Base-by-base conservation (phyloP, 2,888 invertebrate species). In the Ophion obscuratus region DNA sequence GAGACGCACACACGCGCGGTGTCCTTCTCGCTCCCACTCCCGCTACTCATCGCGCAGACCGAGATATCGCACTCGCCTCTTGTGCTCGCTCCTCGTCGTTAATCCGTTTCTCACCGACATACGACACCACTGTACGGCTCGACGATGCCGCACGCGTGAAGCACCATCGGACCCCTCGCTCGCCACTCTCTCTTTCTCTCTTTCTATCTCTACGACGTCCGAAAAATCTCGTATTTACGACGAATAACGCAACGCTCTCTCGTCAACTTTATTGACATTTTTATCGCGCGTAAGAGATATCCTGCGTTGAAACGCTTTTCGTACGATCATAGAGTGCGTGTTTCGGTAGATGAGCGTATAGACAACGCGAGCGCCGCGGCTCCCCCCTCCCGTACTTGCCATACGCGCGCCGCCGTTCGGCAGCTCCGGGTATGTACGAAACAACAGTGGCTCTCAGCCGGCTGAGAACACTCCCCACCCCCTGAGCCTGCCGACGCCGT, bases 381-480 rank as follows among this genome's bases (percentile, higher is more conserved):
- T 53, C 53, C 53, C 53, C 89, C 88, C 64, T 89, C 87, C 83
- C 44, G 83, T 88, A 40, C 17, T 53, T 17, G 85, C 86, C 91
- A 90, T 53, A 53, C 92, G 67, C 74, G 81, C 91, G 90, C 89
- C 90, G 89, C 89, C 88, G 89, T 89, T 78, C 70, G 78, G 70
- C 88, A 85, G 85, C 86, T 89, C 87, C 87, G 88, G 90, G 36
- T 61, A 59, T 27, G 44, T 88, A 87, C 87, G 88, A 89, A 90
- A 90, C 24, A 61, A 44, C 78, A 61, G 86, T 77, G 91, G 90
- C 90, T 90, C 91, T 91, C 91, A 91, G 91, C 89, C 83, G 85
- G 76, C 53, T 81, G 81, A 77, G 77, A 64, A 83, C 80, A 61
- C 73, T 68, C n/a, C 17, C 20, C 31, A n/a, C 20, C 14, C 14